Evolutionary conservation across 1,140 invertebrate genomes (phyloP), one percentile per base, ranked within the genome.

Genomic region (Calliphora vicina): DNA sequence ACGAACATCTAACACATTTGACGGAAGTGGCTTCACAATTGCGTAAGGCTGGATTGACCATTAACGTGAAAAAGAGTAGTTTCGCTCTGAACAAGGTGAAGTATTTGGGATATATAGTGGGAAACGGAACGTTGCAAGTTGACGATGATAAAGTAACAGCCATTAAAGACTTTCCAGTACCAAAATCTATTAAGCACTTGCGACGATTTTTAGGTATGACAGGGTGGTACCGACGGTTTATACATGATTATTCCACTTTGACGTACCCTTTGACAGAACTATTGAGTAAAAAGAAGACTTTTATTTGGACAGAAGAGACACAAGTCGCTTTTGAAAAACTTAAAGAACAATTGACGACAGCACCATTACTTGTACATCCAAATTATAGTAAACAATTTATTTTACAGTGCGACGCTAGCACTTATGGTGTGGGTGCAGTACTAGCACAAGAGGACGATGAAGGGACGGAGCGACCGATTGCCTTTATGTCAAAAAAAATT

Each of bases 401-500:
- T 12, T 25, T 35, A 27, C 13, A 8, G 15, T 74, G 27, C 27
- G 29, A 15, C 29, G 72, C 72, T 2, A 29, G 72, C 2, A 74
- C 25, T 27, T 27, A 23, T 8, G 72, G 72, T 29, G 29, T 29
- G 29, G 72, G 26, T n/a, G 29, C 29, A 26, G 26, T 74, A 35
- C n/a, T 35, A 17, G 72, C 29, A 29, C 72, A 74, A 29, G 29
- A 35, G 15, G 42, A 80, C 25, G 80, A 1, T 9, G 50, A 35
- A 6, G 57, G 57, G 0, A 23, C 57, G 3, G 85, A 89, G 20
- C 50, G 82, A n/a, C 84, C 86, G 0, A 84, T 90, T 10, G 85
- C 87, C 3, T 92, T 88, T 85, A 84, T 87, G 8, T 91, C 91
- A 72, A 8, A 2, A 57, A 2, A 81, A 81, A 23, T 73, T 73